Percentiles rank a stretch among this genome's conserved stretches.
These are phyloP conservation scores for Lithobates sylvaticus DNA, from an alignment of 2,797 vertebrate genomes.

Conservation along the genomic window DNA sequence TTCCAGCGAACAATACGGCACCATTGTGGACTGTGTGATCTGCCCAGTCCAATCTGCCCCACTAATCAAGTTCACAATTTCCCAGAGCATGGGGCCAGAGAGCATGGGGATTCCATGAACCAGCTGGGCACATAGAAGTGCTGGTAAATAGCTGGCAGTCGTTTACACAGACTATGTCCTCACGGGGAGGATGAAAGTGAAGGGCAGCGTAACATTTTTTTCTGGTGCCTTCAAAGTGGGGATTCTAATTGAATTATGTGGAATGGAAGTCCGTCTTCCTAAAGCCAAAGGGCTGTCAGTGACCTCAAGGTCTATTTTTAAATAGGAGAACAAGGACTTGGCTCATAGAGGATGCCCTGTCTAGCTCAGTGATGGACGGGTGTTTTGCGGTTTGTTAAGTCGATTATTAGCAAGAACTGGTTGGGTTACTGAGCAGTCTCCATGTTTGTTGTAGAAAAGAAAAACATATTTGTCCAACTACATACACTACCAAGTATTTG, in stretches of 20 bases:
- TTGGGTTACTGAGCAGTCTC: not conserved
- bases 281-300: constrained; percentile 17
- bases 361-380: not conserved
- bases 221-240: constrained; percentile 46
- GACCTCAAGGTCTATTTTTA: constrained; percentile 1
- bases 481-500: no score
- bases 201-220: constrained; percentile 1
- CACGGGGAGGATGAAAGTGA: constrained; percentile 15
- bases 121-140: not conserved
- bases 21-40: constrained; percentile 18
- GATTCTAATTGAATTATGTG: constrained; percentile 41
- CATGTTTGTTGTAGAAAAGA: not conserved
- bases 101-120: not conserved
- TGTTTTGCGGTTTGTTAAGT: not conserved
- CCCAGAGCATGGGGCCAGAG: constrained; percentile 36
- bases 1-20: not conserved
- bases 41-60: not conserved
- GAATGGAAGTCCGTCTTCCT: constrained; percentile 31
- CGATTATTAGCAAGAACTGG: constrained; percentile 3
- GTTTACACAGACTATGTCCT: constrained; percentile 17
- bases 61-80: constrained; percentile 13
- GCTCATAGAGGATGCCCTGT: not conserved
- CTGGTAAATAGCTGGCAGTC: constrained; percentile 48
- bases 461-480: not conserved
- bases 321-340: not conserved